Evolutionary conservation across 2,888 invertebrate genomes (phyloP).

Genomic region (Digitonthophagus gazella): DNA sequence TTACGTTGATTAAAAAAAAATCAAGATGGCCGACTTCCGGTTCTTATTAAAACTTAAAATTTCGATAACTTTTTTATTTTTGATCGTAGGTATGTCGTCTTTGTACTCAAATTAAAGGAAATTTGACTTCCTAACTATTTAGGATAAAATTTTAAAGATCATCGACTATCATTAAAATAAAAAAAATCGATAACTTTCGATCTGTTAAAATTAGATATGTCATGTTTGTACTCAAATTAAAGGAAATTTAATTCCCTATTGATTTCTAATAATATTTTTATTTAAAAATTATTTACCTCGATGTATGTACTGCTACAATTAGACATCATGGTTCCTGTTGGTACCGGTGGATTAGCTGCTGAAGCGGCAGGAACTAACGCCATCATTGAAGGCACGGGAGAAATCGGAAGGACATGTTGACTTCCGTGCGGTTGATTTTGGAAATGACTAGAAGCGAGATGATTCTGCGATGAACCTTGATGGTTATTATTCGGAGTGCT

Average conservation of each 20-base stretch:
- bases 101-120: too few species aligned
- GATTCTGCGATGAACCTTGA: conserved; percentile 30
- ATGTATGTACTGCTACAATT: conserved; percentile 55
- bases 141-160: too few species aligned
- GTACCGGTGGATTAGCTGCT: conserved; percentile 33
- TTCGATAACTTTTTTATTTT: too few species aligned
- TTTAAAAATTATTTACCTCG: conserved; percentile 51
- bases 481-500: conserved; percentile 55
- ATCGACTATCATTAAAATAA: too few species aligned
- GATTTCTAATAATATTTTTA: background rate
- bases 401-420: conserved; percentile 36
- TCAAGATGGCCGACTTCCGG: too few species aligned
- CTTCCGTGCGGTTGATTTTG: conserved; percentile 38
- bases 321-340: conserved; percentile 54
- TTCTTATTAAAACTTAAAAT: too few species aligned
- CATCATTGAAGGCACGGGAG: conserved; percentile 35
- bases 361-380: conserved; percentile 32
- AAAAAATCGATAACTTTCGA: too few species aligned
- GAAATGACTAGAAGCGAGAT: conserved; percentile 36
- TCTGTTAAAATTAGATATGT: too few species aligned
- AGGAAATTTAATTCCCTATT: background rate
- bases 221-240: too few species aligned
- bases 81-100: too few species aligned
- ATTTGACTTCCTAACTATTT: too few species aligned
- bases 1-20: too few species aligned